Evolutionary conservation across 2,888 invertebrate species (phyloP).

Genomic region (Mythimna ferrago): DNA sequence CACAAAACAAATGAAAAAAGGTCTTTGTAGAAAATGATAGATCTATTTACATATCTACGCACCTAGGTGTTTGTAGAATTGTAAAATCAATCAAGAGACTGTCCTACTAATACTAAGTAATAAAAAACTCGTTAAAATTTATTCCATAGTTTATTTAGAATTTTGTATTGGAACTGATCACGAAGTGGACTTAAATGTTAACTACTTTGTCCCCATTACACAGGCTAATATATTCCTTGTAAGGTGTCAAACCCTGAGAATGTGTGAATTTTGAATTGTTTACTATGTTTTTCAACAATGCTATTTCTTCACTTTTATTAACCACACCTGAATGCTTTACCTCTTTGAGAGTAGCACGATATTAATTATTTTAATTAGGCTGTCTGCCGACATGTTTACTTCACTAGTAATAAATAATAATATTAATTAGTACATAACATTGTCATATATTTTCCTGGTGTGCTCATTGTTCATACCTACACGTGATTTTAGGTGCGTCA

Average conservation of each 20-base stretch:
- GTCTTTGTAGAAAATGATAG: neutral
- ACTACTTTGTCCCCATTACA: constrained; percentile 8
- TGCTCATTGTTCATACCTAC: constrained; percentile 11
- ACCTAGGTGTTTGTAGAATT: neutral
- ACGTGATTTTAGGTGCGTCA: constrained; percentile 25
- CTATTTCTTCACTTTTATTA: constrained; percentile 21
- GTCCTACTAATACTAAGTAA: neutral
- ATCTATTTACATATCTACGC: neutral
- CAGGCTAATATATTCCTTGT: neutral
- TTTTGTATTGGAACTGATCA: neutral
- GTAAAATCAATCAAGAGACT: neutral
- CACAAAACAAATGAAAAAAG: neutral
- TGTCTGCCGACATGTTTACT: neutral
- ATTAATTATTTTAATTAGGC: constrained; percentile 18
- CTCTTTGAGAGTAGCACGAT: constrained; percentile 8
- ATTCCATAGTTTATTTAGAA: neutral
- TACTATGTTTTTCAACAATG: constrained; percentile 31
- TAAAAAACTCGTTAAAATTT: neutral
- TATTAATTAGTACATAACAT: constrained; percentile 29
- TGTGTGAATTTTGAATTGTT: constrained; percentile 21
- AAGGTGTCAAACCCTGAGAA: constrained; percentile 11
- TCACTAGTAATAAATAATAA: constrained; percentile 39
- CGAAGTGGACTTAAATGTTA: neutral
- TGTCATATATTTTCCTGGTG: constrained; percentile 32
- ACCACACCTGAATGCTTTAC: constrained; percentile 16